These are phyloP conservation scores for Carterocephalus palaemon DNA, from an alignment of 2,888 invertebrate genomes.

Conservation along the genomic window DNA sequence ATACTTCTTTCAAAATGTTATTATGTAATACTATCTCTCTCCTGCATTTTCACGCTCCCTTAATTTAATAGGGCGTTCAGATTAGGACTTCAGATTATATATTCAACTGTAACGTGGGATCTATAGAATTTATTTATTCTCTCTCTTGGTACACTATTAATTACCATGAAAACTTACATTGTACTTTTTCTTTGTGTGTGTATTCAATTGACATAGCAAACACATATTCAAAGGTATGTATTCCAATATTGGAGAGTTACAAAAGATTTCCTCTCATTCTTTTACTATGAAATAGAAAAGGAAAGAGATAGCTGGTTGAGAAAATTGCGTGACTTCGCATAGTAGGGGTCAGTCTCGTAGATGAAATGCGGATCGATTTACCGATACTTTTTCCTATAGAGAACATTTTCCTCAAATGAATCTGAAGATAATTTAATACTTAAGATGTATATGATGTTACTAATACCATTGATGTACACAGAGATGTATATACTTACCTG, in stretches of 20 bases:
- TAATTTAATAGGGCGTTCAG: slow-evolving; percentile 38
- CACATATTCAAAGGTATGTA: slow-evolving; percentile 28
- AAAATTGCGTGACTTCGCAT: slow-evolving; percentile 38
- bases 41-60: slow-evolving; percentile 40
- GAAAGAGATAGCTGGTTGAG: slow-evolving; percentile 21
- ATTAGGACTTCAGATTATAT: no score
- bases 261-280: slow-evolving; percentile 5
- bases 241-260: slow-evolving; percentile 10
- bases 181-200: slow-evolving; percentile 42
- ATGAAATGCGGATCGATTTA: slow-evolving; percentile 61
- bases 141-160: slow-evolving; percentile 23
- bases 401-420: slow-evolving; percentile 35
- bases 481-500: no score
- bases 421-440: slow-evolving; percentile 14
- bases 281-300: slow-evolving; percentile 2
- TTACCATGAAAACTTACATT: slow-evolving; percentile 1
- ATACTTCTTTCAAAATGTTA: slow-evolving; percentile 35
- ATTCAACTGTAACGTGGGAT: slow-evolving; percentile 25
- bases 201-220: slow-evolving; percentile 59
- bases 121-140: no score
- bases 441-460: no score
- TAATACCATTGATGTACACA: no score
- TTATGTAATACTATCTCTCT: slow-evolving; percentile 37
- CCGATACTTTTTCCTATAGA: slow-evolving; percentile 33
- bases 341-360: slow-evolving; percentile 41